Conservation (phyloP, 2,113 vertebrate species). For the Fregetta grallaria region DNA sequence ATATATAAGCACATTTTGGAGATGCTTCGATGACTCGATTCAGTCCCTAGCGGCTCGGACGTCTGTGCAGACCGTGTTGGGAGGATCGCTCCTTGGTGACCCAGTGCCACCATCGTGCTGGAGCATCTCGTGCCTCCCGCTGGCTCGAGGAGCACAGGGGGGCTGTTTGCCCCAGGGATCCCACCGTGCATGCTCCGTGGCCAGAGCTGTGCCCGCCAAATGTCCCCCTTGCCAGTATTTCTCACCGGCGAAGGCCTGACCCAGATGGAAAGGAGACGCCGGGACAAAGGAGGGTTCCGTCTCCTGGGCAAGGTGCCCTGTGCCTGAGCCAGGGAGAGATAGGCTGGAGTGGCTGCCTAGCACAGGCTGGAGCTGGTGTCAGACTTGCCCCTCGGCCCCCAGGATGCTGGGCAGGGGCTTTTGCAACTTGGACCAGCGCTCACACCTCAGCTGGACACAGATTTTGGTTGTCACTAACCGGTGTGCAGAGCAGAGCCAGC, state of each 20-base stretch:
- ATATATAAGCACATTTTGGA: constrained; percentile 46
- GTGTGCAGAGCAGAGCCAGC: neutral
- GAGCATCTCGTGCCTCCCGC: rapidly evolving
- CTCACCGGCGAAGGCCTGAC: neutral
- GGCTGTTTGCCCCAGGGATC: neutral
- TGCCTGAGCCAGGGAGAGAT: neutral
- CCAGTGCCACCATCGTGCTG: rapidly evolving
- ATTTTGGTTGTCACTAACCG: neutral
- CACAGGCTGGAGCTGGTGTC: neutral
- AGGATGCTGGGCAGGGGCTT: neutral
- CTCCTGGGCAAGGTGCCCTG: neutral
- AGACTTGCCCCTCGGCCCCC: rapidly evolving
- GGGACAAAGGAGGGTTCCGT: neutral
- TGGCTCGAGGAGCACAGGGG: rapidly evolving
- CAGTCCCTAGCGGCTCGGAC: neutral
- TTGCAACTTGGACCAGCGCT: neutral
- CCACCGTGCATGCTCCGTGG: rapidly evolving
- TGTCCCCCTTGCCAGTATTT: neutral
- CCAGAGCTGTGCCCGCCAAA: neutral
- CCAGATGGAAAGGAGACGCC: neutral
- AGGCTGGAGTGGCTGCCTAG: neutral
- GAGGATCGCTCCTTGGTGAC: neutral
- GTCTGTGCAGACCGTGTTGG: rapidly evolving
- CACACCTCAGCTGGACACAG: neutral
- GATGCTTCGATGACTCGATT: neutral